These are phyloP conservation scores for Megaceryle maxima DNA, from an alignment of 2,113 vertebrate species.

Conservation along the genomic window DNA sequence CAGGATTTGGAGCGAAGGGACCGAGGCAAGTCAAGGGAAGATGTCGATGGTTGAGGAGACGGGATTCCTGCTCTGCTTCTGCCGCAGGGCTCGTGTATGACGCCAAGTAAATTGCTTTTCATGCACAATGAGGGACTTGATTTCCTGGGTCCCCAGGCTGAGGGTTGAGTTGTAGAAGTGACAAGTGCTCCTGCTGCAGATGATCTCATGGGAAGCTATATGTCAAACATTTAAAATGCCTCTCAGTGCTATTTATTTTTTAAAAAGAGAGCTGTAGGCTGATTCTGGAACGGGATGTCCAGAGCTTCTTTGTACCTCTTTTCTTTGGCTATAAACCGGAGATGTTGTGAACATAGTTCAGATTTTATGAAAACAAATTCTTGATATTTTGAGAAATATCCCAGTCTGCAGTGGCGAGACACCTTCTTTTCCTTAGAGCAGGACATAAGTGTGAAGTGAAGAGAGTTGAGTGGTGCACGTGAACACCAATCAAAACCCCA, in stretches of 20 bases:
- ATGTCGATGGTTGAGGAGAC: neutral
- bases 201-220: slow-evolving; percentile 18
- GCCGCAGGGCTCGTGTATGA: neutral
- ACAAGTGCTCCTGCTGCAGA: neutral
- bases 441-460: neutral
- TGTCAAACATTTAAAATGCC: neutral
- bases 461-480: neutral
- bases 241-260: neutral
- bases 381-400: neutral
- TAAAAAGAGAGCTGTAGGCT: slow-evolving; percentile 20
- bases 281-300: neutral
- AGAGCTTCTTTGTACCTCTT: neutral
- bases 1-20: neutral
- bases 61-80: neutral
- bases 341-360: neutral
- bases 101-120: neutral
- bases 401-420: neutral
- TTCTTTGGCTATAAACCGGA: neutral
- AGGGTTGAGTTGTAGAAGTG: neutral
- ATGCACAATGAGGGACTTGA: neutral
- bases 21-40: neutral
- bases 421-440: slow-evolving; percentile 23
- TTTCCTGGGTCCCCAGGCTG: slow-evolving; percentile 33
- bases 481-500: neutral
- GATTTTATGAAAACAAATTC: slow-evolving; percentile 36